phyloP scores from a whole-genome alignment of 2,888 invertebrate genomes.

The Hymenopus coronatus region DNA sequence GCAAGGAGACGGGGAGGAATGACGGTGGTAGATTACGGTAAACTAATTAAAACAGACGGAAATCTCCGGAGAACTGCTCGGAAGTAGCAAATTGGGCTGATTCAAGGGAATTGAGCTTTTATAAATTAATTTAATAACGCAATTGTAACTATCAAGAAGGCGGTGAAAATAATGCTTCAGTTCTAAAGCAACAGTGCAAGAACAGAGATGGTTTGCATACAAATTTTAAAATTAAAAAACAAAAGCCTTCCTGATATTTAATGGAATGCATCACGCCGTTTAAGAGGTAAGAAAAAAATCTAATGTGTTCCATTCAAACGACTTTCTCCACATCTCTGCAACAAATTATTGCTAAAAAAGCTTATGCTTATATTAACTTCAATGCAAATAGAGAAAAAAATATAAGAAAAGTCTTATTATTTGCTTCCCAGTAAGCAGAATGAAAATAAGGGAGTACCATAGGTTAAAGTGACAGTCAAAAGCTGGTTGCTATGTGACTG shows the following conservation, averaged over 20 bases:
- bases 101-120: background rate
- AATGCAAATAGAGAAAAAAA: too few relatives aligned
- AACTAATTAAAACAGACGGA: background rate
- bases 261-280: background rate
- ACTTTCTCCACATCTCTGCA: too few relatives aligned
- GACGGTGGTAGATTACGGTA: background rate
- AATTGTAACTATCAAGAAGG: background rate
- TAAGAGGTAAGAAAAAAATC: background rate
- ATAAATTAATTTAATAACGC: background rate
- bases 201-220: background rate
- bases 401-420: too few relatives aligned
- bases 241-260: background rate
- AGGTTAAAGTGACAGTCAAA: too few relatives aligned
- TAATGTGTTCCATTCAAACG: too few relatives aligned
- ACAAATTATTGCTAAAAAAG: too few relatives aligned
- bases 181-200: background rate
- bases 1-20: background rate
- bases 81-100: background rate
- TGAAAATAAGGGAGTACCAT: too few relatives aligned
- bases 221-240: background rate
- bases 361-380: too few relatives aligned
- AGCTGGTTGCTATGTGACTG: too few relatives aligned
- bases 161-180: background rate
- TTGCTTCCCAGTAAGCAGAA: too few relatives aligned
- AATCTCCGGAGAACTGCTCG: background rate